phyloP scores from a whole-genome alignment of 92 coral and sea anemone genomes.

The Epizoanthus illoricatus region DNA sequence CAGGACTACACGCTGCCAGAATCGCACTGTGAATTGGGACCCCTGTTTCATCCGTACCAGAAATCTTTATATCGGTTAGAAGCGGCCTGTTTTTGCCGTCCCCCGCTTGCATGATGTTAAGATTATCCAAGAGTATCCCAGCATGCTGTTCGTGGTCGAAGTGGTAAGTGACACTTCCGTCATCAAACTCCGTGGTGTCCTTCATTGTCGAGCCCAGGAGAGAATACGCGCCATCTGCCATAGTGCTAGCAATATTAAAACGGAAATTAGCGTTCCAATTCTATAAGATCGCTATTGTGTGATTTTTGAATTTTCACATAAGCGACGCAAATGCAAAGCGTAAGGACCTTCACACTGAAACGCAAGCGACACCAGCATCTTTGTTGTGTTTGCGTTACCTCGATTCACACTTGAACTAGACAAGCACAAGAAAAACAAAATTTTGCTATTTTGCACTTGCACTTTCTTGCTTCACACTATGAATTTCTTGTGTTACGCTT shows the following conservation, averaged over 20 bases:
- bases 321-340: no score
- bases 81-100: conserved; percentile 4
- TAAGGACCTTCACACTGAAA: no score
- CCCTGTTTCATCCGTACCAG: conserved; percentile 17
- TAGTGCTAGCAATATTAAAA: conserved; percentile 8
- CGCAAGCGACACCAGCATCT: no score
- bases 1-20: conserved; percentile 56
- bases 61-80: conserved; percentile 42
- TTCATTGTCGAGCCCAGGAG: conserved; percentile 32
- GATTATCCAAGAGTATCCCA: conserved; percentile 51
- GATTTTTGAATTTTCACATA: no score
- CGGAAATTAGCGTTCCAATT: not conserved
- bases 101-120: conserved; percentile 43
- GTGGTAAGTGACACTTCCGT: conserved; percentile 37
- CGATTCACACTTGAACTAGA: no score
- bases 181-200: not conserved
- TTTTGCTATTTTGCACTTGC: no score
- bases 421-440: no score
- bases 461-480: no score
- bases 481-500: no score
- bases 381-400: no score
- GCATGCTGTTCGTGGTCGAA: conserved; percentile 59
- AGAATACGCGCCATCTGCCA: conserved; percentile 11
- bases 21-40: conserved; percentile 49
- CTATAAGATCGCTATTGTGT: no score